A percentile compares a stretch with the other conserved stretches of the same genome.
phyloP scores from a whole-genome alignment of 2,113 vertebrate genomes.

The Alosa alosa region DNA sequence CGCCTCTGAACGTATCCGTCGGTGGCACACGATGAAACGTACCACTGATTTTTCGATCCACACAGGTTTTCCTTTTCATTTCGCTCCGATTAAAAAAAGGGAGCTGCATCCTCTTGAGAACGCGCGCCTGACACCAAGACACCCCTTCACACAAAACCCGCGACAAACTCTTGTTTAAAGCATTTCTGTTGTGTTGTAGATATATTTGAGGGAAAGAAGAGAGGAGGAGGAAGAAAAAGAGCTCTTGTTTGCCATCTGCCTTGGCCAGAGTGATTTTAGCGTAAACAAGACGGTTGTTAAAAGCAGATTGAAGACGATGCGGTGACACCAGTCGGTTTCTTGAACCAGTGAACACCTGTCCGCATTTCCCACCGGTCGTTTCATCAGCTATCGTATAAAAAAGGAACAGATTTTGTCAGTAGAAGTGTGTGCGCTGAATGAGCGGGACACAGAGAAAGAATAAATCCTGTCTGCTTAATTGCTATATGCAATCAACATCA shows the following conservation, averaged over 20 bases:
- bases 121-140: constrained; percentile 45
- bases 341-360: constrained; percentile 51
- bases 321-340: constrained; percentile 39
- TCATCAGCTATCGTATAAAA: constrained; percentile 1
- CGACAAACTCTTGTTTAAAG: constrained; percentile 50
- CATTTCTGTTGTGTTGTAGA: constrained; percentile 44
- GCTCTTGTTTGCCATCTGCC: constrained; percentile 54
- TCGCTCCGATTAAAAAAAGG: constrained; percentile 29
- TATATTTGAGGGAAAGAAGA: constrained; percentile 39
- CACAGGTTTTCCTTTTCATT: constrained; percentile 48
- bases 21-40: constrained; percentile 55
- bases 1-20: constrained; percentile 39
- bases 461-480: background rate
- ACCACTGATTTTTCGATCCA: constrained; percentile 42
- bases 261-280: constrained; percentile 45
- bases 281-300: constrained; percentile 36
- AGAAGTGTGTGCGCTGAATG: background rate
- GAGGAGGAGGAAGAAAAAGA: constrained; percentile 13
- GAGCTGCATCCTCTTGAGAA: constrained; percentile 33
- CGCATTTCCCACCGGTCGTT: background rate
- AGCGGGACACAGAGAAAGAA: background rate
- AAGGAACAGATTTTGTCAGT: background rate
- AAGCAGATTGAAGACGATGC: constrained; percentile 43
- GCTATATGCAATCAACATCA: background rate
- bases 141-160: constrained; percentile 42